Conservation (phyloP, 2,113 vertebrate genomes). For the Corapipo altera region DNA sequence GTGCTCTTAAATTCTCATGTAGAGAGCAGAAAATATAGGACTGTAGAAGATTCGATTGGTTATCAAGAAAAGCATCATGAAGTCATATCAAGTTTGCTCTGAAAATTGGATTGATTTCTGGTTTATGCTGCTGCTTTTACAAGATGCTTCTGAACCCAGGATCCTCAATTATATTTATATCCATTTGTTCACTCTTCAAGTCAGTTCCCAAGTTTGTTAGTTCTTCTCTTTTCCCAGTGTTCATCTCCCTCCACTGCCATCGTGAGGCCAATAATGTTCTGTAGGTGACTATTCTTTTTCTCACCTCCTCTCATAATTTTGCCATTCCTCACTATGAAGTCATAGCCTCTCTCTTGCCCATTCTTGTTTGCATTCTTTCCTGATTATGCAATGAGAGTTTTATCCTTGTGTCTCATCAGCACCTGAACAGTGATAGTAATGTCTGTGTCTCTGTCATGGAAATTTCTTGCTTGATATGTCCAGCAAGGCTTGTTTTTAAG, state of each 20-base stretch:
- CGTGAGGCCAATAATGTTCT: background rate
- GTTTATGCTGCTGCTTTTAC: background rate
- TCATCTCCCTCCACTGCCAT: background rate
- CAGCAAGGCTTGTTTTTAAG: background rate
- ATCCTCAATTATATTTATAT: background rate
- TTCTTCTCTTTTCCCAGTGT: background rate
- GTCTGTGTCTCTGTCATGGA: background rate
- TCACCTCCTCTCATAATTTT: background rate
- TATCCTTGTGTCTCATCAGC: background rate
- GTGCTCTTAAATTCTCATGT: background rate
- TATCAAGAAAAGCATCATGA: background rate
- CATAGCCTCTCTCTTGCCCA: background rate
- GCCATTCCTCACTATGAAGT: background rate
- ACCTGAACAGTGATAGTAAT: background rate
- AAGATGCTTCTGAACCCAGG: background rate
- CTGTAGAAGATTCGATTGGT: background rate
- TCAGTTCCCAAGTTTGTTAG: background rate
- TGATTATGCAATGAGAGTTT: background rate
- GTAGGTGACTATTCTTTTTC: background rate
- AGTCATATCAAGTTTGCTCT: background rate
- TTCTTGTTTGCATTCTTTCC: slow-evolving; percentile 7
- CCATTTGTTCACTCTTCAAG: background rate
- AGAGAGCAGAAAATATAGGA: background rate
- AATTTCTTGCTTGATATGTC: background rate
- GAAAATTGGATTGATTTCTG: background rate